phyloP scores from a whole-genome alignment of 2,888 invertebrate species.

The Amblyjoppa fuscipennis region DNA sequence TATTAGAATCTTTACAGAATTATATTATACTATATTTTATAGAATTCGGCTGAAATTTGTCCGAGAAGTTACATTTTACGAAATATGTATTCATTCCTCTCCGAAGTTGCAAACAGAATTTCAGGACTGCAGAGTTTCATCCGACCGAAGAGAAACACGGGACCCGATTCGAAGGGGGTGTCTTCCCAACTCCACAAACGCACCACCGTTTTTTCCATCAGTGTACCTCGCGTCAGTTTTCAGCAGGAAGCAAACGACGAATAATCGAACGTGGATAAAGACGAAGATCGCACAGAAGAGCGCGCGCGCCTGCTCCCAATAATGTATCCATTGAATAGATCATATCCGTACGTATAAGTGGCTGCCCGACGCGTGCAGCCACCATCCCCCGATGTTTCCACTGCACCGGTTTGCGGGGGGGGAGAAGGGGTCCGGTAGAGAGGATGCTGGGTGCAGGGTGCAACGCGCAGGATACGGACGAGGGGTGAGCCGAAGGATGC shows the following conservation, averaged over 20 bases:
- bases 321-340: slow-evolving; percentile 17
- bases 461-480: slow-evolving; percentile 21
- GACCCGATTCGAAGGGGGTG: slow-evolving; percentile 37
- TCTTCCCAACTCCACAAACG: not conserved
- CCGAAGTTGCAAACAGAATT: not conserved
- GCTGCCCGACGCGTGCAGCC: slow-evolving; percentile 13
- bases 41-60: no score
- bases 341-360: slow-evolving; percentile 22
- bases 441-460: slow-evolving; percentile 35
- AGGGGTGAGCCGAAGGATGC: slow-evolving; percentile 21
- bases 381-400: slow-evolving; percentile 19
- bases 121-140: not conserved
- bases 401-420: slow-evolving; percentile 34
- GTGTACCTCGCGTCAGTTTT: not conserved
- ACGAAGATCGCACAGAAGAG: not conserved
- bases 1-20: no score
- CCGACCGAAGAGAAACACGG: slow-evolving; percentile 15
- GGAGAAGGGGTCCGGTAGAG: not conserved
- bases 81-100: not conserved
- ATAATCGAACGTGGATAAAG: not conserved
- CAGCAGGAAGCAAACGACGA: not conserved
- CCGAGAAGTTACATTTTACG: not conserved
- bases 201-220: slow-evolving; percentile 12
- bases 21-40: no score
- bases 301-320: slow-evolving; percentile 4